Percentiles rank a stretch among this genome's conserved stretches.
phyloP scores from a whole-genome alignment of 2,113 vertebrate species.

The Coptodon bakossiorum region DNA sequence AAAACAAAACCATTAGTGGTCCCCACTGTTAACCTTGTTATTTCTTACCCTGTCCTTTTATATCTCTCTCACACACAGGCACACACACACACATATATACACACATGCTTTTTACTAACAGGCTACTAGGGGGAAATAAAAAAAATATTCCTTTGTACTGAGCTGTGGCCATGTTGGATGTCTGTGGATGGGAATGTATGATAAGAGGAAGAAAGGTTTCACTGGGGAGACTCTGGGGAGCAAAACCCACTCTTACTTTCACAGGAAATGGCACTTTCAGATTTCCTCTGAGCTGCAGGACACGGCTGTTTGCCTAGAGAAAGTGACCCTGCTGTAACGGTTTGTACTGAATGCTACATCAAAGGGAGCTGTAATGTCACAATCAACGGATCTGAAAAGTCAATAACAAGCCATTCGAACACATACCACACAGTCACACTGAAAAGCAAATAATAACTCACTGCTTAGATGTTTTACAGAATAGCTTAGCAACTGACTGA shows the following conservation, averaged over 20 bases:
- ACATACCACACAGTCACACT: background rate
- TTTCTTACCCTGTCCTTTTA: conserved; percentile 5
- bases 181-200: conserved; percentile 47
- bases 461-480: background rate
- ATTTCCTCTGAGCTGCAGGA: conserved; percentile 19
- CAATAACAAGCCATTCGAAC: background rate
- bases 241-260: conserved; percentile 41
- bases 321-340: conserved; percentile 34
- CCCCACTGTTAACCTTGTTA: conserved; percentile 32
- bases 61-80: background rate
- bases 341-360: background rate
- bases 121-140: conserved; percentile 26
- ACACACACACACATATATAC: background rate
- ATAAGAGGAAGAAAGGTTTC: conserved; percentile 51
- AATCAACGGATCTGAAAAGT: background rate
- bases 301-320: conserved; percentile 14
- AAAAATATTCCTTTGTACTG: conserved; percentile 36
- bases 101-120: background rate
- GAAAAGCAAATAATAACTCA: conserved; percentile 3
- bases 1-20: conserved; percentile 13
- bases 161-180: conserved; percentile 37
- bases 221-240: conserved; percentile 35
- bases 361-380: conserved; percentile 6
- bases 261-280: conserved; percentile 55
- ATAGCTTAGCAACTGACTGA: conserved; percentile 7